Conservation (phyloP, 2,113 vertebrate species). For the Gopherus flavomarginatus region DNA sequence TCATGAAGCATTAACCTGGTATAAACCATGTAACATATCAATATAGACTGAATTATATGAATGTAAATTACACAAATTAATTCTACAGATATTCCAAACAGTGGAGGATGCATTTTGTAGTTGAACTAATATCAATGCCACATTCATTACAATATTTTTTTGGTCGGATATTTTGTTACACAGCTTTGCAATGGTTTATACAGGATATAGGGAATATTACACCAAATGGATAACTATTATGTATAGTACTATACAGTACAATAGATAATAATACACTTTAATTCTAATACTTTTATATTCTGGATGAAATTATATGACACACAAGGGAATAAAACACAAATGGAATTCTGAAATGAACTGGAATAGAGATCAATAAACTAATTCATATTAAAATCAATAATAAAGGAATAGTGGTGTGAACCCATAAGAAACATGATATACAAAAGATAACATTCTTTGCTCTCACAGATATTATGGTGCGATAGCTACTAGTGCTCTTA, state of each 20-base stretch:
- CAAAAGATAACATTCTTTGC: background rate
- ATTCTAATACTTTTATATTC: background rate
- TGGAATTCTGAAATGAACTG: background rate
- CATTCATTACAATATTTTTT: slow-evolving; percentile 1
- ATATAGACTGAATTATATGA: slow-evolving; percentile 9
- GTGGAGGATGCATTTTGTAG: background rate
- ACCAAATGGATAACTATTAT: background rate
- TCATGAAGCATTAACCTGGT: slow-evolving; percentile 54
- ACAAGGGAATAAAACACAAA: background rate
- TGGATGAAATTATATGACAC: background rate
- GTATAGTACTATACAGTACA: background rate
- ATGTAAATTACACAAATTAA: slow-evolving; percentile 32
- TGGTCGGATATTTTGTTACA: background rate
- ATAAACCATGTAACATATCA: slow-evolving; percentile 1
- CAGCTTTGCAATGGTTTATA: background rate
- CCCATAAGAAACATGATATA: background rate
- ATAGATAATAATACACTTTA: background rate
- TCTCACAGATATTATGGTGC: background rate
- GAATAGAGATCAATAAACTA: background rate
- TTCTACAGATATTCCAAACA: background rate
- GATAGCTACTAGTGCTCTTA: background rate
- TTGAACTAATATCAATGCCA: background rate
- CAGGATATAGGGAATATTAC: background rate
- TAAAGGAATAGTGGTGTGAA: background rate
- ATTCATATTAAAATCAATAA: background rate